These are phyloP conservation scores for Characodon lateralis DNA, from an alignment of 2,797 vertebrate genomes.

Conservation along the genomic window DNA sequence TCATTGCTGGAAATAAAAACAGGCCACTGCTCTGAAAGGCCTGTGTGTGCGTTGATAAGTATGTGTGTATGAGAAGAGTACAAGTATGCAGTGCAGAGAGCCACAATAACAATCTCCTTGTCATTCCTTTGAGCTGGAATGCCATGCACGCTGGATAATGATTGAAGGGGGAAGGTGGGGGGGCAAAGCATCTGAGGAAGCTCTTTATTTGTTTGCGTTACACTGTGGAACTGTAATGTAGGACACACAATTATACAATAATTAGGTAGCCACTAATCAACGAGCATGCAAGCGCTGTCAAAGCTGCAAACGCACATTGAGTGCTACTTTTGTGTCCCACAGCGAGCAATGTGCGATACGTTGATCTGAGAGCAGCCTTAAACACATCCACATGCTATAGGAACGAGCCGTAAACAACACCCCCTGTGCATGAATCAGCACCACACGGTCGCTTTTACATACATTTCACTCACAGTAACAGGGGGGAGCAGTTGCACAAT, in stretches of 20 bases:
- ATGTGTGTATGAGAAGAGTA: slow-evolving; percentile 63
- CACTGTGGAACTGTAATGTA: slow-evolving; percentile 68
- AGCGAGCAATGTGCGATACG: slow-evolving; percentile 28
- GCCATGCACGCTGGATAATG: slow-evolving; percentile 81
- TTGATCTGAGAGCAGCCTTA: slow-evolving; percentile 19
- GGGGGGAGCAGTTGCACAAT: slow-evolving; percentile 32
- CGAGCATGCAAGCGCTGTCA: slow-evolving; percentile 22
- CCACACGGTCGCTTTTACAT: slow-evolving; percentile 33
- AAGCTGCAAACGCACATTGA: slow-evolving; percentile 23
- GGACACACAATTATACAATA: slow-evolving; percentile 68
- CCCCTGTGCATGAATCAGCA: slow-evolving; percentile 33
- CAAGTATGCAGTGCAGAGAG: slow-evolving; percentile 75
- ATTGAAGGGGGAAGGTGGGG: slow-evolving; percentile 52
- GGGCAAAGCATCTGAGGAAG: slow-evolving; percentile 75
- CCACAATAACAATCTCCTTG: slow-evolving; percentile 83
- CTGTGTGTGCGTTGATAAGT: slow-evolving; percentile 49
- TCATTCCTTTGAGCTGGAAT: slow-evolving; percentile 81
- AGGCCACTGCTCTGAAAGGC: slow-evolving; percentile 71
- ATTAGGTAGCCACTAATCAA: slow-evolving; percentile 40
- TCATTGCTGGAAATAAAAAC: slow-evolving; percentile 68
- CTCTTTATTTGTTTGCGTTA: slow-evolving; percentile 78
- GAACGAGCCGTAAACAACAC: slow-evolving; percentile 11
- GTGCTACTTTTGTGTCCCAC: slow-evolving; percentile 58
- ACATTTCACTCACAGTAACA: slow-evolving; percentile 43
- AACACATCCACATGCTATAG: slow-evolving; percentile 48